Base-by-base conservation (phyloP, 2,888 invertebrate species). In the Thereva nobilitata region DNA sequence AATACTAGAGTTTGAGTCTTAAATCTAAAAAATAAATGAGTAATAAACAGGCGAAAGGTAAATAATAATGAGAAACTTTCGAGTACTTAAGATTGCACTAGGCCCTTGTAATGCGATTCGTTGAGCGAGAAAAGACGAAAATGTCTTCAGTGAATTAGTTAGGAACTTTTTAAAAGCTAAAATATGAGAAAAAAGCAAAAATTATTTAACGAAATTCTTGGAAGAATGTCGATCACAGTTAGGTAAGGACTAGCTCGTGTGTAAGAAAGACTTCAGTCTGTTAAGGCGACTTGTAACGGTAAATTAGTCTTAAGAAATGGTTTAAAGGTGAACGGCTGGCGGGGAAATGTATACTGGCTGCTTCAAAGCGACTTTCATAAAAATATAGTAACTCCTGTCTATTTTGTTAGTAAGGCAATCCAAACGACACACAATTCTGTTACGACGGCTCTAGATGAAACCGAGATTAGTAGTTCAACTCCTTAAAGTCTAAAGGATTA, bases 181-280 rank as follows among this genome's bases (percentile, higher is more conserved):
- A 47, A 47, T n/a, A 4, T 5, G 23, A 23, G 23, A 23, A 23
- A n/a, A 23, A 23, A 23, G 23, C 23, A 2, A 23, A 23, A 23
- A 23, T 23, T 23, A 52, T 5, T 10, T 12, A 52, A 52, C 10
- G 40, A 34, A 47, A 10, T 10, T 35, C 10, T 44, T 12, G 59
- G 59, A 47, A 45, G 59, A 59, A 49, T 59, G 49, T 59, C 47
- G 59, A 59, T 59, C 59, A 59, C 59, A 59, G 59, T 59, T 59
- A 59, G 9, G 52, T 47, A 47, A 59, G 59, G 59, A 59, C 59
- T 59, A 59, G 59, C 49, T 59, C 49, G 37, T 12, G 49, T 59
- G n/a, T 59, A 59, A 8, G 8, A n/a, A 37, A 12, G 9, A 40
- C 45, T 23, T 23, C 23, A 23, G 57, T 59, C 34, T 10, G 35